Conservation (phyloP, 2,888 invertebrate genomes). For the Ferdinandea cuprea region DNA sequence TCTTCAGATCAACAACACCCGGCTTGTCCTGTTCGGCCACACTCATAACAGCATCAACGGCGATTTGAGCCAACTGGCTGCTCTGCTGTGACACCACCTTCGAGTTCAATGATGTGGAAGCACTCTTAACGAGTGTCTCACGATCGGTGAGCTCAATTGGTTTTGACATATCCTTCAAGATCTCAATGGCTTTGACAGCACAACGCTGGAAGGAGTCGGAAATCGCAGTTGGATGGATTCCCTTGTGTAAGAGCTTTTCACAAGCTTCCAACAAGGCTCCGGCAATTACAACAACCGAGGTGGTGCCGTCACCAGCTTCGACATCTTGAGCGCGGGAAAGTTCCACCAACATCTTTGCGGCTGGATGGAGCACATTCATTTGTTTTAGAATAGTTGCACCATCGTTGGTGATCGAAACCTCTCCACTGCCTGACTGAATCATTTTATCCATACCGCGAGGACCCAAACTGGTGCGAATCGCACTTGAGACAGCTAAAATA, state of each 20-base stretch:
- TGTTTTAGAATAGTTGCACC: slow-evolving; percentile 99
- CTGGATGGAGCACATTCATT: slow-evolving; percentile 99
- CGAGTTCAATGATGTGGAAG: slow-evolving; percentile 98
- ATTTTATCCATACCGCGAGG: slow-evolving; percentile 99
- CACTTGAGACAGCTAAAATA: slow-evolving; percentile 96
- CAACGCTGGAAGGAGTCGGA: slow-evolving; percentile 97
- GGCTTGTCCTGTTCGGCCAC: slow-evolving; percentile 86
- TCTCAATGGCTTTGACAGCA: slow-evolving; percentile 83
- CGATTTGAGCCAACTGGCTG: slow-evolving; percentile 96
- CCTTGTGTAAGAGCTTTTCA: slow-evolving; percentile 94
- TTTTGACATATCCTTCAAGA: slow-evolving; percentile 92
- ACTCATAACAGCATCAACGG: slow-evolving; percentile 97
- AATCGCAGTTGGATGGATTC: slow-evolving; percentile 98
- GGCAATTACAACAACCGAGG: slow-evolving; percentile 98
- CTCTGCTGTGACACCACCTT: slow-evolving; percentile 99
- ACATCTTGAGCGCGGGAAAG: slow-evolving; percentile 99
- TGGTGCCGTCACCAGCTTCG: slow-evolving; percentile 99
- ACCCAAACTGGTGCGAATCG: slow-evolving; percentile 98
- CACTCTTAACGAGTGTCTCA: slow-evolving; percentile 94
- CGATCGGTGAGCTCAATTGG: slow-evolving; percentile 94
- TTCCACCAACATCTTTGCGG: slow-evolving; percentile 99
- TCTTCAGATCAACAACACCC: slow-evolving; percentile 93
- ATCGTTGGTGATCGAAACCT: slow-evolving; percentile 99
- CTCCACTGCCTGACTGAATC: slow-evolving; percentile 98
- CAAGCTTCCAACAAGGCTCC: slow-evolving; percentile 97